phyloP scores from a whole-genome alignment of 1,140 invertebrate species.

The Dreissena rostriformis region DNA sequence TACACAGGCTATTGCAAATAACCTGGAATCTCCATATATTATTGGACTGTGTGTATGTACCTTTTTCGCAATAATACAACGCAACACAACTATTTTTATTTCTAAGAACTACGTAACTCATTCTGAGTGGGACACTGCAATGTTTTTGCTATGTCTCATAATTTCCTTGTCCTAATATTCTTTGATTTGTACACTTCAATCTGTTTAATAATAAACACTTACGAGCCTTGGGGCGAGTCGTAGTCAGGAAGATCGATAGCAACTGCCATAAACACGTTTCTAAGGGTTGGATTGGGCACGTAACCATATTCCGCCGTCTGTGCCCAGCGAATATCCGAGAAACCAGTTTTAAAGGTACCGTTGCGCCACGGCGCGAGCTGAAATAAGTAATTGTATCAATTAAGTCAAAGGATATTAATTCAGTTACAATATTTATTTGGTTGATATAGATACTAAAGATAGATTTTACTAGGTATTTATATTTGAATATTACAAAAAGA shows the following conservation, averaged over 20 bases:
- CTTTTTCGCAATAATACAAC: neutral
- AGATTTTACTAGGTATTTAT: too few species aligned
- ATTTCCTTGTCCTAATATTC: neutral
- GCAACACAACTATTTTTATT: neutral
- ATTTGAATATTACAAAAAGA: too few species aligned
- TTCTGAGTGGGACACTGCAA: too few species aligned
- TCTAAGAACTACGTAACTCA: neutral
- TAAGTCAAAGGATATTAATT: neutral
- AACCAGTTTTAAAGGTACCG: constrained; percentile 5
- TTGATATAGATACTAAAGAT: neutral
- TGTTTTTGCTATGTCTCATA: neutral
- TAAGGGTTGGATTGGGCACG: constrained; percentile 64
- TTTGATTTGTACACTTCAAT: neutral
- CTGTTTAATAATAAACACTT: neutral
- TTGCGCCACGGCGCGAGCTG: neutral
- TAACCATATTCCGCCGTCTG: constrained; percentile 70
- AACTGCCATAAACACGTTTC: constrained; percentile 71
- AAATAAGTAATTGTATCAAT: neutral
- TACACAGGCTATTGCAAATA: too few species aligned
- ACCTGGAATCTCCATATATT: too few species aligned
- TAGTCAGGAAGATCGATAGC: constrained; percentile 71
- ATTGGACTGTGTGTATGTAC: too few species aligned
- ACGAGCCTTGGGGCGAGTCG: constrained; percentile 62
- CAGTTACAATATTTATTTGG: neutral
- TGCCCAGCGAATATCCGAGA: constrained; percentile 68